These are phyloP conservation scores for Leptinotarsa texana DNA, from an alignment of 1,140 invertebrate genomes.

Conservation along the genomic window DNA sequence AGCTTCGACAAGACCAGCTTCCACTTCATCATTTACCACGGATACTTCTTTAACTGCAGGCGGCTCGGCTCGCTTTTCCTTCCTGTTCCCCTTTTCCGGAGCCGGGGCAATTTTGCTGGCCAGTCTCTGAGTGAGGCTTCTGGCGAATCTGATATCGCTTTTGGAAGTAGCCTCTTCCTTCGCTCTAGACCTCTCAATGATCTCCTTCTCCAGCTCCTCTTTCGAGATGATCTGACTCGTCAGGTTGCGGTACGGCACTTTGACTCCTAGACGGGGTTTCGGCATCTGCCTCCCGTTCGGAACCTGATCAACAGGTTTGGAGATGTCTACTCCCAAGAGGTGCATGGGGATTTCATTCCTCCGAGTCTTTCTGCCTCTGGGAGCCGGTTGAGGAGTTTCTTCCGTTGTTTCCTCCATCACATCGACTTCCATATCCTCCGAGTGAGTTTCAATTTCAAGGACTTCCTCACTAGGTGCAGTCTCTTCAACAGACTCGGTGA, in stretches of 20 bases:
- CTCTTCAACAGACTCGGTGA: neutral
- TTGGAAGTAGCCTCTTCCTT: constrained; percentile 23
- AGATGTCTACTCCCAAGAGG: constrained; percentile 41
- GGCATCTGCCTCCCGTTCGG: constrained; percentile 38
- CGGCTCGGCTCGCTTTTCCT: neutral
- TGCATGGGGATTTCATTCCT: constrained; percentile 41
- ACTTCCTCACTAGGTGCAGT: neutral
- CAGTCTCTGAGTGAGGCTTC: constrained; percentile 51
- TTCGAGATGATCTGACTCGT: constrained; percentile 59
- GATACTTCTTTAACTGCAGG: neutral
- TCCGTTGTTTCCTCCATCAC: neutral
- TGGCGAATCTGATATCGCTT: constrained; percentile 49
- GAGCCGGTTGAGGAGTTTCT: neutral
- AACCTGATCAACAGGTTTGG: constrained; percentile 40
- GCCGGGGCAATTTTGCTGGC: constrained; percentile 49
- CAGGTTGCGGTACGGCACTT: constrained; percentile 56
- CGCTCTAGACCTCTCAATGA: constrained; percentile 51
- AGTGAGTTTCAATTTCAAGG: neutral
- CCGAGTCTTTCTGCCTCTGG: constrained; percentile 23
- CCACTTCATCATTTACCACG: constrained; percentile 12
- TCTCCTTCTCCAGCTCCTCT: constrained; percentile 58
- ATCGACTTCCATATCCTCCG: neutral
- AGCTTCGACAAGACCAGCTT: neutral
- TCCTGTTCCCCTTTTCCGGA: constrained; percentile 19
- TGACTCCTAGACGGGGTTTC: constrained; percentile 52